Conservation (phyloP, 2,888 invertebrate species). For the Drosophila pseudotalamancana region DNA sequence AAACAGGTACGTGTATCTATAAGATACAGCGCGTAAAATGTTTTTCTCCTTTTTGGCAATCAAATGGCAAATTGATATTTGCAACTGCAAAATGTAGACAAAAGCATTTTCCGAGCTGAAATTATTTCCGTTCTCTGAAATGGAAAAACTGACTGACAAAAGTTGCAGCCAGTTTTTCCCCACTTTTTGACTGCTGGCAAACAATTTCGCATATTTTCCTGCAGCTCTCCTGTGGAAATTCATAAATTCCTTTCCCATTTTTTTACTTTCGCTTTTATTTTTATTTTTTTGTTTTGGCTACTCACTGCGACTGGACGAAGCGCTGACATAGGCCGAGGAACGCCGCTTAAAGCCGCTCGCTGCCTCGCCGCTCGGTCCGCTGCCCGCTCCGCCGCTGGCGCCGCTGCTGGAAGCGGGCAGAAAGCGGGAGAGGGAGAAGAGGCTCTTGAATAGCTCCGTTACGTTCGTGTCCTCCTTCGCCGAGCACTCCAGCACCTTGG, state of each 20-base stretch:
- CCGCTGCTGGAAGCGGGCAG: slow-evolving; percentile 86
- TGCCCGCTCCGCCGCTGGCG: slow-evolving; percentile 82
- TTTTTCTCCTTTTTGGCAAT: slow-evolving; percentile 29
- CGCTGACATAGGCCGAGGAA: slow-evolving; percentile 90
- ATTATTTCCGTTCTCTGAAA: slow-evolving; percentile 50
- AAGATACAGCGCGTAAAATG: background rate
- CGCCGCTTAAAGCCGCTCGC: slow-evolving; percentile 88
- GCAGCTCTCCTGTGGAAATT: background rate
- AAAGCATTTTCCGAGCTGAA: slow-evolving; percentile 16
- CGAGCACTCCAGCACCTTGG: slow-evolving; percentile 91
- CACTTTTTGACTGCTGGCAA: slow-evolving; percentile 1
- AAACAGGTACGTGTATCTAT: background rate
- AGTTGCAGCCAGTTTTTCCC: slow-evolving; percentile 21
- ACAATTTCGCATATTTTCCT: slow-evolving; percentile 8
- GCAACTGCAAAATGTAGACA: slow-evolving; percentile 33
- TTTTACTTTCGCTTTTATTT: background rate
- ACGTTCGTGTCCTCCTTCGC: slow-evolving; percentile 92
- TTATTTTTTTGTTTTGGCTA: slow-evolving; percentile 18
- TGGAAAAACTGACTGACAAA: too few relatives aligned
- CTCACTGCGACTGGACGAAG: slow-evolving; percentile 85
- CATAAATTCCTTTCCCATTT: slow-evolving; percentile 17
- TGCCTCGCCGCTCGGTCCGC: slow-evolving; percentile 85
- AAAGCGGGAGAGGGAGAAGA: slow-evolving; percentile 91
- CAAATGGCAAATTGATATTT: slow-evolving; percentile 61
- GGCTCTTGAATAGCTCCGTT: slow-evolving; percentile 91